phyloP scores from a whole-genome alignment of 2,888 invertebrate genomes.

The Rotaria magnacalcarata region DNA sequence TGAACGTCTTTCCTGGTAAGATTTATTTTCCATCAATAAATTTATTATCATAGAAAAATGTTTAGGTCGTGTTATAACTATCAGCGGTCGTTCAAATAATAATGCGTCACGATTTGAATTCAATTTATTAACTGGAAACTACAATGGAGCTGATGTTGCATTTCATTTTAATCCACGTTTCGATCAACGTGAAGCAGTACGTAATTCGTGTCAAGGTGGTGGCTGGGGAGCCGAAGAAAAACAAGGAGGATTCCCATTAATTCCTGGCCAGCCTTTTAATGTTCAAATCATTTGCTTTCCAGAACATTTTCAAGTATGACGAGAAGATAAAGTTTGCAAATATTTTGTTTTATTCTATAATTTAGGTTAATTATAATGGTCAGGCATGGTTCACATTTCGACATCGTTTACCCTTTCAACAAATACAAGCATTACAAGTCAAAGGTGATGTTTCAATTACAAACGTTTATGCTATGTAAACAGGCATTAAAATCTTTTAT shows the following conservation, averaged over 20 bases:
- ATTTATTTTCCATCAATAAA: not conserved
- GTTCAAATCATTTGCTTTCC: conserved; percentile 22
- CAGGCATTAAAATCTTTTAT: not conserved
- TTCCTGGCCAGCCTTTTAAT: not conserved
- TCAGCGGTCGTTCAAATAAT: not conserved
- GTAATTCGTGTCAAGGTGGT: conserved; percentile 29
- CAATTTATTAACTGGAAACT: not conserved
- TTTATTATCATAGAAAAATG: not conserved
- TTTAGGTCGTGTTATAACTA: conserved; percentile 7
- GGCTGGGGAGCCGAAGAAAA: conserved; percentile 13
- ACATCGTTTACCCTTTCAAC: conserved; percentile 19
- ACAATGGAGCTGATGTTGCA: conserved; percentile 29
- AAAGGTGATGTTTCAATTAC: conserved; percentile 21
- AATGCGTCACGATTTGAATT: conserved; percentile 19
- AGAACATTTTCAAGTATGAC: conserved; percentile 12
- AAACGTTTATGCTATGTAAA: conserved; percentile 30
- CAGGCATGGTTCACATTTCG: not conserved
- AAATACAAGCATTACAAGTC: conserved; percentile 8
- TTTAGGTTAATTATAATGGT: not conserved
- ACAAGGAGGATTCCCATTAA: not conserved
- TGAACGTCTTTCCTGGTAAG: not conserved
- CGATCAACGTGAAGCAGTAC: conserved; percentile 27
- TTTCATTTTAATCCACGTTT: conserved; percentile 33
- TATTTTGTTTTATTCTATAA: not conserved
- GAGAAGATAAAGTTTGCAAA: too few species aligned